phyloP scores from a whole-genome alignment of 2,113 vertebrate species.

The Albula glossodonta region DNA sequence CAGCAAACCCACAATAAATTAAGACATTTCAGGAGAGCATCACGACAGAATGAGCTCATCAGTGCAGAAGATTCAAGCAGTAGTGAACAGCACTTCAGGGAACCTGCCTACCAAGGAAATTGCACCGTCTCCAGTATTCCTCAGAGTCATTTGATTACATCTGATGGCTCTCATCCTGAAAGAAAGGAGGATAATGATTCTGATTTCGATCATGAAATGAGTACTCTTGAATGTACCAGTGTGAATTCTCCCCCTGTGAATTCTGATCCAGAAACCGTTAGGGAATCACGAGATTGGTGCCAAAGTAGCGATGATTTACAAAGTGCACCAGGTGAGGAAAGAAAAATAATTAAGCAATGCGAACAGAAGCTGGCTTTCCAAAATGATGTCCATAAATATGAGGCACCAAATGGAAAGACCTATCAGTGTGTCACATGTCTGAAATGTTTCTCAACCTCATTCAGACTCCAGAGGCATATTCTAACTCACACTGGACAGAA shows the following conservation, averaged over 20 bases:
- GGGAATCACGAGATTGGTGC: not conserved
- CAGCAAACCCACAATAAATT: slow-evolving; percentile 42
- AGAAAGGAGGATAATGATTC: not conserved
- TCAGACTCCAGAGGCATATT: slow-evolving; percentile 75
- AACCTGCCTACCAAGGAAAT: not conserved
- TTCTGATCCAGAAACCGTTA: not conserved
- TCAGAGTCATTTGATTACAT: not conserved
- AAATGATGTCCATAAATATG: not conserved
- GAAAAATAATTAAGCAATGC: not conserved
- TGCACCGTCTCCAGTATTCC: not conserved
- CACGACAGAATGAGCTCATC: slow-evolving; percentile 5
- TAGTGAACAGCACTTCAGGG: not conserved
- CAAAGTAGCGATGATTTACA: not conserved
- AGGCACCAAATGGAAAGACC: slow-evolving; percentile 35
- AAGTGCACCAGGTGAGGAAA: not conserved
- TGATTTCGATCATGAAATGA: not conserved
- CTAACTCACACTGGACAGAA: slow-evolving; percentile 77
- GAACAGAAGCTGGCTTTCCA: not conserved
- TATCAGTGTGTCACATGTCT: slow-evolving; percentile 62
- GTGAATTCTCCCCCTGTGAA: not conserved
- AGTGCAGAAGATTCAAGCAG: not conserved
- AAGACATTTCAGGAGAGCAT: slow-evolving; percentile 2
- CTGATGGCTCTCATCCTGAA: not conserved
- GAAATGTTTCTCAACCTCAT: slow-evolving; percentile 71
- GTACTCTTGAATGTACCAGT: not conserved